phyloP scores from a whole-genome alignment of 1,140 invertebrate species.

The Trichonephila inaurata region DNA sequence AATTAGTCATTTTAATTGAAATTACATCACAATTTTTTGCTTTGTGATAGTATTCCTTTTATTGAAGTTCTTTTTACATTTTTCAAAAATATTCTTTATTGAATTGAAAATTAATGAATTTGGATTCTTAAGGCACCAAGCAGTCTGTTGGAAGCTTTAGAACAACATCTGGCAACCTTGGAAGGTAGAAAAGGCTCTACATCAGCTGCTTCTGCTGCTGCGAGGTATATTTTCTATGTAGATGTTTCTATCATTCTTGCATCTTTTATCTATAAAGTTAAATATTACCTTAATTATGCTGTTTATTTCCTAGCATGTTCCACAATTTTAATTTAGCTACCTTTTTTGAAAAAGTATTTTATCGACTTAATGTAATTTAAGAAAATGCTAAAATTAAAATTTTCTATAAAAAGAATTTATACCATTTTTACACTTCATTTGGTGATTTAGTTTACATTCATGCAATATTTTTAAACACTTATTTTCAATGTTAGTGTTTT shows the following conservation, averaged over 20 bases:
- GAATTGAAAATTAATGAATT: neutral
- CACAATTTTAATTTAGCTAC: neutral
- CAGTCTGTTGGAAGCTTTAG: conserved; percentile 97
- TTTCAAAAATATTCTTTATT: too few species aligned
- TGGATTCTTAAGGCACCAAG: conserved; percentile 90
- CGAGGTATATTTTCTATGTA: conserved; percentile 84
- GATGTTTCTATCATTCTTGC: neutral
- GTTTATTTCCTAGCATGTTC: too few species aligned
- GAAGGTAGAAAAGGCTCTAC: conserved; percentile 90
- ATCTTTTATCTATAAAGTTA: too few species aligned
- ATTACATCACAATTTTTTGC: neutral
- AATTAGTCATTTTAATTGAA: too few species aligned
- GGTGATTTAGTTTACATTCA: too few species aligned
- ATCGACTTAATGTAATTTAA: too few species aligned
- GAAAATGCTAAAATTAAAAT: too few species aligned
- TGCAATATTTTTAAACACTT: too few species aligned
- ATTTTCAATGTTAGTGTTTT: too few species aligned
- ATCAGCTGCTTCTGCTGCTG: conserved; percentile 90
- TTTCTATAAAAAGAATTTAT: too few species aligned
- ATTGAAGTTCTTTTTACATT: neutral
- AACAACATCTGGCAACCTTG: conserved; percentile 95
- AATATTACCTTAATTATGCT: too few species aligned
- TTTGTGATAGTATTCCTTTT: neutral
- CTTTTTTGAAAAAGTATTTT: neutral
- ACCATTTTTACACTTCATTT: too few species aligned